Evolutionary conservation across 2,888 invertebrate species (phyloP), one percentile per base, ranked within the genome.

Genomic region (Subacronicta megacephala): DNA sequence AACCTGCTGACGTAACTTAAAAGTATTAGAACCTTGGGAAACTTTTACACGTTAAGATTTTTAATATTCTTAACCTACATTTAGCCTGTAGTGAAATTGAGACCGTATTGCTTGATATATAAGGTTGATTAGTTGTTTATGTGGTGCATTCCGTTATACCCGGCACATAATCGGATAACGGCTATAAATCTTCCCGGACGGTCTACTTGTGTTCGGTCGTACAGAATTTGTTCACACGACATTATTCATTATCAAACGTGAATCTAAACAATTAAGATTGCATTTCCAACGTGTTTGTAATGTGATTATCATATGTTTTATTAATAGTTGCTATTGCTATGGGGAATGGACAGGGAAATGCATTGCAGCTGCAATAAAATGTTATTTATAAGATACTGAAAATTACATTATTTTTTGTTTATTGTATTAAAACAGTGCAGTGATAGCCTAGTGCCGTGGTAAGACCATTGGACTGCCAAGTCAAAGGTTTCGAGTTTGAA

Each of bases 161-260:
- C 53, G 67, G 69, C 67, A 70, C 62, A 79, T 87, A 85, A 84
- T 84, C 84, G 82, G 85, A 82, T 85, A 82, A 76, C 72, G 65
- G 79, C 65, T 49, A 83, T 89, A 88, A 88, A 89, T 89, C 78
- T 67, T 50, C 26, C 42, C 59, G 62, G 80, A 62, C 66, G 55
- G 43, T 55, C 68, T 68, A 73, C 84, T 80, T 80, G 83, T 84
- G 84, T 88, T 74, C 52, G 75, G 76, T 77, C 77, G 79, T 82
- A 82, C 76, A 81, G 79, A 81, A 78, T 80, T 70, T 75, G 85
- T 89, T 90, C 88, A 85, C 90, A 90, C 87, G 86, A 75, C 67
- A 78, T 77, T 65, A 64, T 78, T 80, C 78, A 81, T 83, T 85
- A 84, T 83, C 81, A 70, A 73, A 72, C 72, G 72, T 72, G 75